These are phyloP conservation scores for Clarias pachynema DNA, from an alignment of 2,797 vertebrate species.

Conservation along the genomic window DNA sequence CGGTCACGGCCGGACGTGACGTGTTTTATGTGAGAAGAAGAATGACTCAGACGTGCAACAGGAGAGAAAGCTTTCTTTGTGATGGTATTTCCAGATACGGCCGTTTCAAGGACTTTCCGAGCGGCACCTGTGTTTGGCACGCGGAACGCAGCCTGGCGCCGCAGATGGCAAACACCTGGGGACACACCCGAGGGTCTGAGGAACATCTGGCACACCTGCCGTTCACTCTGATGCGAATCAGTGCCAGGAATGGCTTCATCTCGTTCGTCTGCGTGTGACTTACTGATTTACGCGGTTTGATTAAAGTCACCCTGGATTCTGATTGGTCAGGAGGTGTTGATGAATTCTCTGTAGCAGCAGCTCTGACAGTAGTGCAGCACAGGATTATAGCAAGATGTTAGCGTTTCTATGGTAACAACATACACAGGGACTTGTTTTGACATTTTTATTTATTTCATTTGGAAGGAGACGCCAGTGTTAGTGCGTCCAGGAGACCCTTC, in stretches of 20 bases:
- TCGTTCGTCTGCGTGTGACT: neutral
- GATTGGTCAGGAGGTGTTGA: neutral
- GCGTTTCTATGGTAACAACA: neutral
- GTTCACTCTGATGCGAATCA: constrained; percentile 16
- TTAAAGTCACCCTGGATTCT: too few relatives aligned
- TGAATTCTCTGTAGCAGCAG: neutral
- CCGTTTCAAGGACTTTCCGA: constrained; percentile 48
- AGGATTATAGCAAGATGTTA: neutral
- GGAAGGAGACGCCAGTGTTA: neutral
- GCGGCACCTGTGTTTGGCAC: constrained; percentile 49
- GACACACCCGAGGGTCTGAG: constrained; percentile 20
- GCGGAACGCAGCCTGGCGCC: constrained; percentile 10
- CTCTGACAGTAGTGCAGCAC: neutral
- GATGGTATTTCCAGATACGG: constrained; percentile 47
- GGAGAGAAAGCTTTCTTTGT: constrained; percentile 48
- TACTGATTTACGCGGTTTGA: neutral
- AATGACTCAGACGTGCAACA: constrained; percentile 30
- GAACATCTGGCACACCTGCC: constrained; percentile 53
- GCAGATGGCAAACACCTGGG: constrained; percentile 38
- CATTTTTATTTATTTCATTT: too few relatives aligned
- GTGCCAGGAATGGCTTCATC: constrained; percentile 7
- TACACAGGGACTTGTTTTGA: neutral
- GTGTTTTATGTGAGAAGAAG: neutral
- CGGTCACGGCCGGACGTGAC: neutral
- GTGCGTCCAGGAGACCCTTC: neutral